Base-by-base conservation (phyloP, 30 jellyfish, hydroid and myxozoan species). In the Chironex yamaguchii region DNA sequence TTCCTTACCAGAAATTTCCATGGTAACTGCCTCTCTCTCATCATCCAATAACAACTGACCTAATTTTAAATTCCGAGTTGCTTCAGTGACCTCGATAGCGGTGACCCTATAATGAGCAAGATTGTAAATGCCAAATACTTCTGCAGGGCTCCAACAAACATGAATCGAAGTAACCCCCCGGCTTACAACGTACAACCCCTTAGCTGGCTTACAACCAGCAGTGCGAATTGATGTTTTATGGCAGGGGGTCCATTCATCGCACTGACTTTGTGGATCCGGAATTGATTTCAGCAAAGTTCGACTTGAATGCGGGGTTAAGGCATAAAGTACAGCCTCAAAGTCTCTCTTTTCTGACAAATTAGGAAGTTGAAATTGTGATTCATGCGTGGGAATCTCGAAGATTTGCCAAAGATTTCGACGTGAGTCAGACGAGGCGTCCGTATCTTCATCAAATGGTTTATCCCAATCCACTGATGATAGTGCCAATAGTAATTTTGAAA, bases 401-500 rank as follows among this genome's bases (percentile, higher is more conserved):
- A 42, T 42, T 42, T 42, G 58, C 58, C 58, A 42, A 42, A 17
- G 58, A 42, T 6, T 17, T 17, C 58, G 9, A 17, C 17, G 58
- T 42, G 17, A 6, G 17, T 42, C 58, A 9, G 13, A 9, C 9
- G 9, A 6, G 17, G 9, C 17, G 9, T 42, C 58, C 58, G 58
- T 17, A 9, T 9, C 17, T 6, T 42, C 13, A 6, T 9, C 17
- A 17, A 6, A 6, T 42, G 17, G 17, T 6, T 42, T 42, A 6
- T 42, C 17, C 13, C 17, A 6, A 42, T 42, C 58, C 17, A 42
- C 17, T 17, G 9, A 17, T 6, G 58, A 42, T 17, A 82, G 36
- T 30, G 90, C 29, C 24, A 82, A 14, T 28, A 82, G 67, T 34
- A 29, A 82, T 27, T 82, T 82, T 22, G 67, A 33, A 33, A 82